Evolutionary conservation across 2,113 vertebrate species (phyloP), one percentile per base, ranked within the genome.

Genomic region (Istiophorus platypterus): DNA sequence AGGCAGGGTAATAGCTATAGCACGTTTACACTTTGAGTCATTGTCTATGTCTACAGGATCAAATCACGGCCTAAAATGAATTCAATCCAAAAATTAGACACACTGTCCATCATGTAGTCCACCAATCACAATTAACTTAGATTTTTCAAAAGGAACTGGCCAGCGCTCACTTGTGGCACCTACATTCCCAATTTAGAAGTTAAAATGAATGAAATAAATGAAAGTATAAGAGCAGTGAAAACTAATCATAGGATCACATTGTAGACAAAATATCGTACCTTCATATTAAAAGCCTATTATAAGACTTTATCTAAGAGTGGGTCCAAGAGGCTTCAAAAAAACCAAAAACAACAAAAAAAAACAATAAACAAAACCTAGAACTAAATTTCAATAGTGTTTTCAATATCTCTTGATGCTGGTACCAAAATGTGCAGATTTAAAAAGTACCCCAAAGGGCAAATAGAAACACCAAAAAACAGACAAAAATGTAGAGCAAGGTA

Each of bases 1-100:
- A 93, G 92, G 92, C 91, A 86, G 82, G 62, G 54, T 15, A 47
- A 69, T 12, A 67, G 54, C 86, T 85, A 84, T 84, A 41, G 66
- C 71, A 31, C 26, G 51, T 68, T 61, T 22, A 52, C 18, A 69
- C 27, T 56, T 26, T 22, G 26, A 73, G 47, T 7, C 45, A 27
- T 20, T 34, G 37, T 75, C 34, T 31, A 72, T 9, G 52, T n/a
- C n/a, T n/a, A 31, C 12, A 31, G 49, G 31, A 13, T 66, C 13
- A 42, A 13, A 37, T 14, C 2, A 57, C 14, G 6, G 22, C 18
- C 45, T n/a, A 68, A 10, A 31, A 72, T 61, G 2, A 34, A 26
- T 39, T 59, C 15, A 66, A 34, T 26, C 27, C 24, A 51, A 64
- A 27, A 27, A 34, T 17, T 51, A 26, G 51, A 39, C 8, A 22